Conservation (phyloP, 2,888 invertebrate genomes). For the Tridacna crocea region DNA sequence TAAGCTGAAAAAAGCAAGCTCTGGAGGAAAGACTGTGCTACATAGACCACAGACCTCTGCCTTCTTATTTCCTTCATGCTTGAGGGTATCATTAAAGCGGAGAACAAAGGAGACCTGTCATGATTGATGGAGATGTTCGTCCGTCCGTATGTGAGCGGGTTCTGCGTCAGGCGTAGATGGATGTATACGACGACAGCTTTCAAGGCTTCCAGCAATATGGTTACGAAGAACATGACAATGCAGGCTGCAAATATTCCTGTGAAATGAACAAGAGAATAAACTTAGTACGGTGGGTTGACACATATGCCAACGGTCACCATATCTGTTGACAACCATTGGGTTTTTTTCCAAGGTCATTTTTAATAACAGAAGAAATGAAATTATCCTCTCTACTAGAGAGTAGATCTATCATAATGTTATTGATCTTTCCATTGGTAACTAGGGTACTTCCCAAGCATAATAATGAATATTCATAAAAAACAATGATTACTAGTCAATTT, state of each 20-base stretch:
- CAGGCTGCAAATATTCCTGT: constrained; percentile 68
- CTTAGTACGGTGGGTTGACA: too few species aligned
- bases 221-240: constrained; percentile 58
- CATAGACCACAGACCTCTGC: constrained; percentile 63
- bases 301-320: too few species aligned
- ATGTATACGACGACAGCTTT: constrained; percentile 68
- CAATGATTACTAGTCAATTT: too few species aligned
- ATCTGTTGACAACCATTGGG: too few species aligned
- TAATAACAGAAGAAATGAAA: too few species aligned
- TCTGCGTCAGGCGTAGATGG: constrained; percentile 63
- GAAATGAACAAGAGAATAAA: constrained; percentile 24
- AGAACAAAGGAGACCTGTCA: constrained; percentile 66
- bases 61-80: constrained; percentile 64
- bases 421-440: too few species aligned
- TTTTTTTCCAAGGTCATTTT: too few species aligned
- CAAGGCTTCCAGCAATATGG: constrained; percentile 69
- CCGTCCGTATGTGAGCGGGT: constrained; percentile 69
- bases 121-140: constrained; percentile 53
- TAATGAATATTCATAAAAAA: too few species aligned
- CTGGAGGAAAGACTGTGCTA: constrained; percentile 1
- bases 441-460: too few species aligned
- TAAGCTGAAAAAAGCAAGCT: neutral
- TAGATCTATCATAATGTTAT: too few species aligned
- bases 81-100: constrained; percentile 70
- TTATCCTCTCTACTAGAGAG: too few species aligned